phyloP scores from a whole-genome alignment of 2,113 vertebrate species.

The Actinemys pallida region DNA sequence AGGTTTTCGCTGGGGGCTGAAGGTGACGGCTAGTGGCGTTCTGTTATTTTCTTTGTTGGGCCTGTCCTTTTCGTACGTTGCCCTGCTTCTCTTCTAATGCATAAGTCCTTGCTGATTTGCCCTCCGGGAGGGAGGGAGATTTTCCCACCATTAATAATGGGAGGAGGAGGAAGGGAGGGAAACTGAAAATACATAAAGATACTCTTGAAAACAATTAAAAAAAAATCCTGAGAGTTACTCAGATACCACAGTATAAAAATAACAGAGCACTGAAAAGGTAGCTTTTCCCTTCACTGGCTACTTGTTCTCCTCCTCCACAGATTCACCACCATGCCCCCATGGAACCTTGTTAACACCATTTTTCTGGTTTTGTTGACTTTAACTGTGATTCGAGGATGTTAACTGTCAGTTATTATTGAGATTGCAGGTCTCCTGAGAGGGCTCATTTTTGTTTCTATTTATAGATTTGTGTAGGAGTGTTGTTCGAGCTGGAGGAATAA shows the following conservation, averaged over 20 bases:
- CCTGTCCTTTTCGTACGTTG: conserved; percentile 26
- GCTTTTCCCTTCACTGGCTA: neutral
- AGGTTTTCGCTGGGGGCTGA: no score
- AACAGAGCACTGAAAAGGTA: conserved; percentile 25
- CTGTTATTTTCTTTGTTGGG: no score
- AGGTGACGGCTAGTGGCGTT: no score
- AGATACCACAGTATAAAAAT: conserved; percentile 33
- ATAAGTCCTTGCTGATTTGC: conserved; percentile 54
- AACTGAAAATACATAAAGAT: conserved; percentile 18
- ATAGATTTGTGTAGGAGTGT: conserved; percentile 30
- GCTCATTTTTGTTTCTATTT: conserved; percentile 7
- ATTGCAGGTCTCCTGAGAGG: neutral
- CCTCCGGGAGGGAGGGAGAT: conserved; percentile 44
- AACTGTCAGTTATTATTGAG: neutral
- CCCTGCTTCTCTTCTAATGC: conserved; percentile 35
- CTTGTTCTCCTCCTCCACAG: conserved; percentile 1
- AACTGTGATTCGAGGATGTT: conserved; percentile 1
- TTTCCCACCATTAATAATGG: conserved; percentile 64
- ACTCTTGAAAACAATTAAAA: conserved; percentile 24
- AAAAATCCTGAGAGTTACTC: conserved; percentile 1
- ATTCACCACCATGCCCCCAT: neutral
- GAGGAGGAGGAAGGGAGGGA: neutral
- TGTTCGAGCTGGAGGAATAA: conserved; percentile 54
- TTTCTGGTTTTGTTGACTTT: conserved; percentile 23
- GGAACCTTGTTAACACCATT: neutral